Conservation (phyloP, 1,140 invertebrate genomes). For the Agraylea sexmaculata region DNA sequence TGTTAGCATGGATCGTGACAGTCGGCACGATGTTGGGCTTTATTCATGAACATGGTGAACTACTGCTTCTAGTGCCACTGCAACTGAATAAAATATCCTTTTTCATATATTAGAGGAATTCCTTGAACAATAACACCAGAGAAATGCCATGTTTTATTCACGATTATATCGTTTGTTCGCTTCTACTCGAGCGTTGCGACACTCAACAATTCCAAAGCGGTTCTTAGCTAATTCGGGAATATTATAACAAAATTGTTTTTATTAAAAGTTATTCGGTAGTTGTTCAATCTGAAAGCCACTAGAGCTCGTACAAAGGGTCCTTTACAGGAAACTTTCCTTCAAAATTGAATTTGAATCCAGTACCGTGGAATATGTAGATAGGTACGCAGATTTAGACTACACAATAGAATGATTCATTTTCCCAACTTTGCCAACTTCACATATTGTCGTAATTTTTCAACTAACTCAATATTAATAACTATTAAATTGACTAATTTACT, state of each 20-base stretch:
- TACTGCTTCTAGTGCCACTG: too few relatives aligned
- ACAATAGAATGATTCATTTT: conserved; percentile 15
- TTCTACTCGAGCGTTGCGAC: conserved; percentile 3
- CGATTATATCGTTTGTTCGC: conserved; percentile 7
- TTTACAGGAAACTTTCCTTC: conserved; percentile 11
- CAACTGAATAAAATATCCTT: too few relatives aligned
- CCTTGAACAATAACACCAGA: background rate
- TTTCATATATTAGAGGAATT: too few relatives aligned
- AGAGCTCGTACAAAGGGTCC: conserved; percentile 11
- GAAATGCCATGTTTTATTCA: conserved; percentile 7
- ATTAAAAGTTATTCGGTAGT: too few relatives aligned
- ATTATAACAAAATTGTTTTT: background rate
- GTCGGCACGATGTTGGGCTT: too few relatives aligned
- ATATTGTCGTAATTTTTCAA: too few relatives aligned
- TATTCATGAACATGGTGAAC: too few relatives aligned
- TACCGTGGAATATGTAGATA: conserved; percentile 3
- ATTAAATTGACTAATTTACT: background rate
- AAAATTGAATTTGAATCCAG: conserved; percentile 21
- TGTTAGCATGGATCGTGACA: too few relatives aligned
- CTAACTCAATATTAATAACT: too few relatives aligned
- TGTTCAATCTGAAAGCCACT: too few relatives aligned
- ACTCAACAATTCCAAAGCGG: conserved; percentile 11
- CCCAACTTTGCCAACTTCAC: too few relatives aligned
- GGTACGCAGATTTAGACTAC: conserved; percentile 16
- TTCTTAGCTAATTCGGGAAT: background rate